Conservation (phyloP, 1,140 invertebrate genomes). For the Berghia stephanieae region DNA sequence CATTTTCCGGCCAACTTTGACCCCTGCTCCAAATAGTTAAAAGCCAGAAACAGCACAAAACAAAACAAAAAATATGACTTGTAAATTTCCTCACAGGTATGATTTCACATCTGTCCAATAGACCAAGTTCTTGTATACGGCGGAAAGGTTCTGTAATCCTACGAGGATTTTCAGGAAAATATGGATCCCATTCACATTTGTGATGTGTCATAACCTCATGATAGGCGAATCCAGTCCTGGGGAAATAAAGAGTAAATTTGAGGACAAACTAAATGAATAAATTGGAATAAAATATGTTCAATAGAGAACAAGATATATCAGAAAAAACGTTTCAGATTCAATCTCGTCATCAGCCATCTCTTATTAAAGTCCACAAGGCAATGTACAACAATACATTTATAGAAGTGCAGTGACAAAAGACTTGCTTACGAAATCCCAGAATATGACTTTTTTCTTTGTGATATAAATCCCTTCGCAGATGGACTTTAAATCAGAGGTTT, state of each 20-base stretch:
- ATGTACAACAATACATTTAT: not conserved
- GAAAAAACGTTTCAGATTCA: not conserved
- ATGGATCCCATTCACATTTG: constrained; percentile 82
- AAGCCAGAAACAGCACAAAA: too few species aligned
- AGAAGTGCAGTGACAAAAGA: not conserved
- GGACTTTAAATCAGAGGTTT: too few species aligned
- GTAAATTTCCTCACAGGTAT: constrained; percentile 49
- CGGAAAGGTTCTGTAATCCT: constrained; percentile 77
- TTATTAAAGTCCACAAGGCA: not conserved
- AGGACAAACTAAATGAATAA: too few species aligned
- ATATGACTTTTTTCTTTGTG: too few species aligned
- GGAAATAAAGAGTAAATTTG: not conserved
- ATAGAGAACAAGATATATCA: too few species aligned
- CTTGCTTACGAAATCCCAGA: too few species aligned
- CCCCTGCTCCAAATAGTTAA: too few species aligned
- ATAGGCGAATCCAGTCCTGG: constrained; percentile 80
- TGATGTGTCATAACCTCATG: constrained; percentile 81
- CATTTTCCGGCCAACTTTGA: too few species aligned
- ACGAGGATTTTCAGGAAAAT: constrained; percentile 84
- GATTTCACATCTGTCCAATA: constrained; percentile 74
- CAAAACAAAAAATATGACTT: not conserved
- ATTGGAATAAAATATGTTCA: too few species aligned
- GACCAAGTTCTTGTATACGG: constrained; percentile 78
- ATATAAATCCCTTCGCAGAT: too few species aligned
- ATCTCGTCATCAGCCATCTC: not conserved